phyloP scores from a whole-genome alignment of 2,888 invertebrate species.

The Drosophila nigritarsus region DNA sequence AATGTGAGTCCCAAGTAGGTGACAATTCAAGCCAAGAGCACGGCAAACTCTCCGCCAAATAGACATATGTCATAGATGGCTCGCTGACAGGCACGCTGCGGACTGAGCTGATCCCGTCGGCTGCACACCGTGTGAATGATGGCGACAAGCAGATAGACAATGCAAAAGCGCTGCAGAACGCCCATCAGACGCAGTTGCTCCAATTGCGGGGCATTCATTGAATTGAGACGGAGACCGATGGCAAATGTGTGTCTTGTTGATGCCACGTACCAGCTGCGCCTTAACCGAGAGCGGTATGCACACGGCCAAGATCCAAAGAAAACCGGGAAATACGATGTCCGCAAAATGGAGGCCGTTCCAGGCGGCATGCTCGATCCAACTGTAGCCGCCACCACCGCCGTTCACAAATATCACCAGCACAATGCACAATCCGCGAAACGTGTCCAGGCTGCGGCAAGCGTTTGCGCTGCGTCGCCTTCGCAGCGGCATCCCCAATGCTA shows the following conservation, averaged over 20 bases:
- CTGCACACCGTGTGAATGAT: constrained; percentile 87
- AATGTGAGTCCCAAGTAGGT: constrained; percentile 90
- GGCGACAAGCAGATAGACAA: constrained; percentile 92
- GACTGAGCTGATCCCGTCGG: constrained; percentile 65
- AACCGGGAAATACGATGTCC: too few relatives aligned
- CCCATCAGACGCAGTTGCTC: constrained; percentile 93
- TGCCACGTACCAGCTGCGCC: constrained; percentile 73
- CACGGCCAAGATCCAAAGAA: too few relatives aligned
- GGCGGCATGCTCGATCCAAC: too few relatives aligned
- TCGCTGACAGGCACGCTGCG: constrained; percentile 75
- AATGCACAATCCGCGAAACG: too few relatives aligned
- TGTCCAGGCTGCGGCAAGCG: too few relatives aligned
- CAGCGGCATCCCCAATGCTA: too few relatives aligned
- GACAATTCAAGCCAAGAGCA: constrained; percentile 88
- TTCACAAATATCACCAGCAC: too few relatives aligned
- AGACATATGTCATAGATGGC: constrained; percentile 84
- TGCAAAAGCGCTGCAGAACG: constrained; percentile 94
- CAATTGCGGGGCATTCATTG: constrained; percentile 87
- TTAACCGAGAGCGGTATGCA: constrained; percentile 83
- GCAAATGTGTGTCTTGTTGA: constrained; percentile 81
- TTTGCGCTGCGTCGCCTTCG: too few relatives aligned
- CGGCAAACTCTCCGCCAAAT: constrained; percentile 88
- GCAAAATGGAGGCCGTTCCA: too few relatives aligned
- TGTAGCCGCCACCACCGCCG: too few relatives aligned
- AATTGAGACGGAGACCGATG: constrained; percentile 89